Base-by-base conservation (phyloP, 2,888 invertebrate species). In the Tetranychus piercei region DNA sequence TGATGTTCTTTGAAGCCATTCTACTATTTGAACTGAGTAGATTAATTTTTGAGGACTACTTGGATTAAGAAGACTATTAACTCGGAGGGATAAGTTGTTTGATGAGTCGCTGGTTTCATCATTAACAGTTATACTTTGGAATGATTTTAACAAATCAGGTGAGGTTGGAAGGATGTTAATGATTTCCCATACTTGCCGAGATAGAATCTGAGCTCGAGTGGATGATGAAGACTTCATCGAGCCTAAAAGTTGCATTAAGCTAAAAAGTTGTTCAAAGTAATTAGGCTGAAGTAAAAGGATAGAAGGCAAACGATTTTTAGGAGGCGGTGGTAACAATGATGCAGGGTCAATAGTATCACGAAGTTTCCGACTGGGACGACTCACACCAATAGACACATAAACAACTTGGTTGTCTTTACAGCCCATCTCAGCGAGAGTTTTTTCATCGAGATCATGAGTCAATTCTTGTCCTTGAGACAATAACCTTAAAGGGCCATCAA, bases 401-500 rank as follows among this genome's bases (percentile, higher is more conserved):
- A 94, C 90, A 83, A 89, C 89, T 86, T 93, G 94, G 81, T 90
- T 89, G 82, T 95, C 94, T 82, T 94, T 95, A 81, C 94, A 92
- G 34, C 93, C 92, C 86, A 93, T 90, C 82, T 94, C 94, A 66
- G 88, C 89, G 2, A 94, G 84, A 1, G 90, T 90, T 79, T 94
- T 89, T 81, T 94, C 94, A 81, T 95, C 94, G 79, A 90, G 90
- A 80, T 95, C 94, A 5, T 91, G 89, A 0, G 91, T 91, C 8
- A 95, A 84, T 81, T 95, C 95, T 82, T 94, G 94, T 0, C 94
- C 94, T 73, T 75, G 75, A n/a, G 75, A 73, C 45, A 75, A 55
- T 7, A 75, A 69, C 20, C 75, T 20, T 15, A 75, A 71, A 5
- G 73, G 73, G 23, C 75, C 75, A 11, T 75, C 75, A 23, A 74